Percentiles rank a stretch among this genome's conserved stretches.
These are phyloP conservation scores for Parotia lawesii DNA, from an alignment of 2,113 vertebrate species.

Conservation along the genomic window DNA sequence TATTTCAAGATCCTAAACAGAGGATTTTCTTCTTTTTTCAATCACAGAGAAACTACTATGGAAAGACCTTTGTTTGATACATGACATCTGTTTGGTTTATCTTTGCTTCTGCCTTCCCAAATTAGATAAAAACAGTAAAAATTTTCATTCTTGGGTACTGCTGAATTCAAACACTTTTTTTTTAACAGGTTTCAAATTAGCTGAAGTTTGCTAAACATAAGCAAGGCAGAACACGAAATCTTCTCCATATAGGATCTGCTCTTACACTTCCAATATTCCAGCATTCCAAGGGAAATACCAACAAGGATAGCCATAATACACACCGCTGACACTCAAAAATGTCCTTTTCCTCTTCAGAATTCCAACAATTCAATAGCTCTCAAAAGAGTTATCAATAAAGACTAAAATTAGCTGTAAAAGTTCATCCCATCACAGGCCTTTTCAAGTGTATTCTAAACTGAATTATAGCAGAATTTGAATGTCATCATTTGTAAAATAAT, in stretches of 20 bases:
- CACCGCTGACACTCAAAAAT: not conserved
- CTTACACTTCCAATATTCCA: not conserved
- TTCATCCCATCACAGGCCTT: not conserved
- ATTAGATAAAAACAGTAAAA: not conserved
- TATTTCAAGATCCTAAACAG: not conserved
- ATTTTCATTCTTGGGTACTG: not conserved
- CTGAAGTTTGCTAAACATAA: not conserved
- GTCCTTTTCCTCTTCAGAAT: not conserved
- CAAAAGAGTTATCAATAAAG: not conserved
- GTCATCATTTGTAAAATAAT: not conserved
- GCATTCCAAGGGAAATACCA: not conserved
- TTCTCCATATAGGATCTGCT: not conserved
- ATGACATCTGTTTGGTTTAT: not conserved
- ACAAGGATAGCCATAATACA: not conserved
- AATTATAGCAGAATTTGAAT: not conserved
- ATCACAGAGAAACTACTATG: not conserved
- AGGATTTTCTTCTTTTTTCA: not conserved
- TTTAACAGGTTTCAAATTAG: not conserved
- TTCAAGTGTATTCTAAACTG: not conserved
- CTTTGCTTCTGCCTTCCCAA: not conserved
- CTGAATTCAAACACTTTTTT: not conserved
- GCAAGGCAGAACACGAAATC: not conserved
- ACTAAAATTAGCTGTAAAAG: not conserved
- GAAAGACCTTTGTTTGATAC: not conserved
- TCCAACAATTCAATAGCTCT: not conserved